These are phyloP conservation scores for Ciconia boyciana DNA, from an alignment of 2,113 vertebrate species.

Conservation along the genomic window DNA sequence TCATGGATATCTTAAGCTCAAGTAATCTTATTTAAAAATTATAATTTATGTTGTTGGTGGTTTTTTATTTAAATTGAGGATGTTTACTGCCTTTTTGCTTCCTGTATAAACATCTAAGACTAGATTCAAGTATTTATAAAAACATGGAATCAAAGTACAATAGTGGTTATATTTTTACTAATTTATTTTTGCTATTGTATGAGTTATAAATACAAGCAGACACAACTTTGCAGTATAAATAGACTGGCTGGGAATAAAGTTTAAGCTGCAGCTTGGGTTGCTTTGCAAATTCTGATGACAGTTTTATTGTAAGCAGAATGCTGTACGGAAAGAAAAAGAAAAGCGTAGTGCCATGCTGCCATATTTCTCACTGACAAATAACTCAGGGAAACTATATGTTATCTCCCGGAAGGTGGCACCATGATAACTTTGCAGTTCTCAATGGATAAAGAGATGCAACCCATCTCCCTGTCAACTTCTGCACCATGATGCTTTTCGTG, in stretches of 20 bases:
- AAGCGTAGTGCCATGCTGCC: not conserved
- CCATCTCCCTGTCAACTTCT: not conserved
- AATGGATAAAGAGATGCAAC: not conserved
- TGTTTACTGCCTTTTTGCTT: not conserved
- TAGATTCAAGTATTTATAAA: not conserved
- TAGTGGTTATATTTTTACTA: not conserved
- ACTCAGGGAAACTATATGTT: not conserved
- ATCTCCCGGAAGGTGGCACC: not conserved
- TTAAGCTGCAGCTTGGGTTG: not conserved
- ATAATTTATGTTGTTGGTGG: accelerated
- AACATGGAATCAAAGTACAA: not conserved
- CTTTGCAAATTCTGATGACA: slow-evolving; percentile 32
- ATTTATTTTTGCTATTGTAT: not conserved
- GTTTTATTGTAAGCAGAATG: slow-evolving; percentile 49
- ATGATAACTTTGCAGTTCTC: not conserved
- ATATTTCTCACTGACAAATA: not conserved
- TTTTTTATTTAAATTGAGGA: not conserved
- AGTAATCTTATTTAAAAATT: not conserved
- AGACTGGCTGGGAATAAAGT: not conserved
- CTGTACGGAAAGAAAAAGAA: not conserved
- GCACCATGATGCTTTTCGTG: not conserved
- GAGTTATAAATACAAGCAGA: not conserved
- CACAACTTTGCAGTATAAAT: not conserved
- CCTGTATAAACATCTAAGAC: not conserved
- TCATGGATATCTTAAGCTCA: not conserved